Percentiles rank a stretch among this genome's conserved stretches.
Conservation (phyloP, 2,797 vertebrate genomes). For the Sebastiscus albofasciatus region DNA sequence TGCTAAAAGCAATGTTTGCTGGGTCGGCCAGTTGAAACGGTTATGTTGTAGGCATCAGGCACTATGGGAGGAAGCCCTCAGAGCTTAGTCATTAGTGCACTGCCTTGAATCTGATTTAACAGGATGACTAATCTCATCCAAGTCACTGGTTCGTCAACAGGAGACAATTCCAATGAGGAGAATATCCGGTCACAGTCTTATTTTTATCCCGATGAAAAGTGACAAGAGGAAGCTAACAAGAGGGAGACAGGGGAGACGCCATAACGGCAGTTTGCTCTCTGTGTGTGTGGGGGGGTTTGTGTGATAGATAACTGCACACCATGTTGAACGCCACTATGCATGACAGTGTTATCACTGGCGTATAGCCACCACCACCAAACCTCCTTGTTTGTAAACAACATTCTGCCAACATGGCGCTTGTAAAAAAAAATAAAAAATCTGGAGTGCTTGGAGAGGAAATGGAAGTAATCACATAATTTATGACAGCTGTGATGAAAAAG, state of each 20-base stretch:
- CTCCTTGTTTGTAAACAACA: constrained; percentile 59
- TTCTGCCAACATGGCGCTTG: constrained; percentile 30
- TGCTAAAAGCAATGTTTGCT: constrained; percentile 44
- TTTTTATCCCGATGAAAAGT: constrained; percentile 81
- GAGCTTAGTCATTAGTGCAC: constrained; percentile 80
- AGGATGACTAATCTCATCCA: constrained; percentile 81
- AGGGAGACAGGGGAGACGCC: constrained; percentile 51
- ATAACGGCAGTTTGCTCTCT: constrained; percentile 25
- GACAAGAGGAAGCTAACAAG: constrained; percentile 74
- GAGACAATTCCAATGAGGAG: constrained; percentile 75
- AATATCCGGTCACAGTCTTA: constrained; percentile 78
- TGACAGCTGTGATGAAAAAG: constrained; percentile 30
- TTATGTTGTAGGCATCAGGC: constrained; percentile 63
- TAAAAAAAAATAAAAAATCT: constrained; percentile 12
- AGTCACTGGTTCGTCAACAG: constrained; percentile 78
- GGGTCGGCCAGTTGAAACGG: constrained; percentile 36
- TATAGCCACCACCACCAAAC: constrained; percentile 38
- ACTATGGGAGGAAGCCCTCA: constrained; percentile 63
- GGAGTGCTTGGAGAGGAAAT: constrained; percentile 30
- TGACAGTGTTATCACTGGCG: constrained; percentile 58
- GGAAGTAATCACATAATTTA: constrained; percentile 43
- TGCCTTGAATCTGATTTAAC: constrained; percentile 82
- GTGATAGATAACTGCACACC: constrained; percentile 63
- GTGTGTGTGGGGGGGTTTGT: background rate
- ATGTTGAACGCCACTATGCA: constrained; percentile 65